Evolutionary conservation across 2,888 invertebrate genomes (phyloP), one percentile per base, ranked within the genome.

Genomic region (Agrochola lota): DNA sequence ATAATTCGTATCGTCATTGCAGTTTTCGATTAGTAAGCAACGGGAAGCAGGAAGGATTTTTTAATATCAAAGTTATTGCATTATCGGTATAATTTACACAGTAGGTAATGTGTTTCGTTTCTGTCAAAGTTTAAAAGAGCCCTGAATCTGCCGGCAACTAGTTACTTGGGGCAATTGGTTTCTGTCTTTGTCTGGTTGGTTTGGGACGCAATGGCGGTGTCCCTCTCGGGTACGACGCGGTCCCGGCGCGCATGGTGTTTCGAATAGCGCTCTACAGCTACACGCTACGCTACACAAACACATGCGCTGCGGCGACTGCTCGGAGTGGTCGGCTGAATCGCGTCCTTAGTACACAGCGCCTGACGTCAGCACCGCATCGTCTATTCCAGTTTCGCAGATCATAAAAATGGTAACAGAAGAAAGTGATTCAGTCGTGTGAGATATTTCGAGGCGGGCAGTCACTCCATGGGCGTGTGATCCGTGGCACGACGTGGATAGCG

Each of bases 341-440:
- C 88, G 90, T 91, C 80, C 87, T 86, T 85, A 87, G 78, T 85
- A 87, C 79, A 81, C 84, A 86, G 80, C 85, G 85, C 77, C 88
- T 92, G 92, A 93, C 94, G 93, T 94, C 93, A 86, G 74, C 86
- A 89, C 85, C 87, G 90, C 88, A 90, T 90, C 91, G 90, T 85
- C 90, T 91, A 93, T 93, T 94, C 92, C 92, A 94, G 92, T 94
- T 93, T 92, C 88, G 91, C 91, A 90, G 91, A 91, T 91, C 91
- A 91, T 94, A 94, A 95, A 95, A 95, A 95, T 95, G 95, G 87
- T 94, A 91, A 93, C 94, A 91, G 91, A 94, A 93, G 91, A 94
- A 93, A 94, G 93, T 95, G 92, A 94, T 87, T 94, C 94, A 95
- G 95, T 95, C 92, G 93, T 93, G 91, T 93, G 91, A 91, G 91